Percentiles rank a stretch among this genome's conserved stretches.
Conservation (phyloP, 2,113 vertebrate genomes). For the Leptobrachium ailaonicum region DNA sequence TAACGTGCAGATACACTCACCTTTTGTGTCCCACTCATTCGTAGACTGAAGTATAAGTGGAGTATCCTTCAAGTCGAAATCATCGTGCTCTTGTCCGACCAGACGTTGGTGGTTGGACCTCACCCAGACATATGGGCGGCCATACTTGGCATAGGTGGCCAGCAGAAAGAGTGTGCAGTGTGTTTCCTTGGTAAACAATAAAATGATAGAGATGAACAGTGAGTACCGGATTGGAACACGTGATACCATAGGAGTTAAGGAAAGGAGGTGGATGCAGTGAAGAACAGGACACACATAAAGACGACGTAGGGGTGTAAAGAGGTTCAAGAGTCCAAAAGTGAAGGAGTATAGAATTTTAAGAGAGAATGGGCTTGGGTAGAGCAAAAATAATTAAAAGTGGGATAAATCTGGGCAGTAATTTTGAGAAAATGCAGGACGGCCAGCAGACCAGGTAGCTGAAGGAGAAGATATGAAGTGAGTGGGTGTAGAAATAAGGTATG, state of each 20-base stretch:
- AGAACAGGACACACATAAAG: not conserved
- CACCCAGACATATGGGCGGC: slow-evolving; percentile 74
- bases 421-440: too few species aligned
- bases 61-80: slow-evolving; percentile 71
- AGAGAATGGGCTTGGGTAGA: too few species aligned
- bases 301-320: not conserved
- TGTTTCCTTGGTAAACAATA: slow-evolving; percentile 62
- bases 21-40: slow-evolving; percentile 28
- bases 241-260: not conserved
- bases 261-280: not conserved
- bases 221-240: too few species aligned
- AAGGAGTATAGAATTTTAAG: too few species aligned
- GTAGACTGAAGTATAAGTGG: slow-evolving; percentile 63
- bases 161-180: slow-evolving; percentile 77
- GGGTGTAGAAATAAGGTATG: too few species aligned
- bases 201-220: not conserved
- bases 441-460: too few species aligned
- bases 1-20: not conserved
- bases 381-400: too few species aligned
- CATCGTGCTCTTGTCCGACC: slow-evolving; percentile 66
- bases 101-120: slow-evolving; percentile 76
- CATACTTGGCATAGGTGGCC: slow-evolving; percentile 75
- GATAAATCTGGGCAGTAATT: too few species aligned
- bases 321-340: not conserved
- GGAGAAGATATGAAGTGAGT: too few species aligned